Conservation (phyloP, 1,140 invertebrate species). For the Psix sp. region DNA sequence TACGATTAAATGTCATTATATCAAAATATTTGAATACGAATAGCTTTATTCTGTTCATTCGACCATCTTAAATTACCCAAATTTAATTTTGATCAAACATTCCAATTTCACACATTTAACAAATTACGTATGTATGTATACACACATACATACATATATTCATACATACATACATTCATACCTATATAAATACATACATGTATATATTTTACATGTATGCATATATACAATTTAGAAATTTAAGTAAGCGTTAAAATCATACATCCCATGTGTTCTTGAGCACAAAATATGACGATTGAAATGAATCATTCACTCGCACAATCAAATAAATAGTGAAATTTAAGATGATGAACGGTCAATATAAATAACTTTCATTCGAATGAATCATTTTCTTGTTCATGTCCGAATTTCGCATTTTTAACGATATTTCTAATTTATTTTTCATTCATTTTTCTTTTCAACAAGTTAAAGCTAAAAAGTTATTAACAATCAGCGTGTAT, state of each 20-base stretch:
- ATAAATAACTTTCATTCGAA: constrained; percentile 18
- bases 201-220: too few species aligned
- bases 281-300: neutral
- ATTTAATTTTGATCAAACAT: neutral
- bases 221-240: constrained; percentile 7
- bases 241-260: constrained; percentile 33
- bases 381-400: constrained; percentile 12
- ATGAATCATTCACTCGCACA: neutral
- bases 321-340: constrained; percentile 5
- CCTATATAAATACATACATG: too few species aligned
- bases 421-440: constrained; percentile 43
- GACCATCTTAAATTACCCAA: constrained; percentile 21
- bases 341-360: constrained; percentile 5
- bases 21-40: constrained; percentile 9
- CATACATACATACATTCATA: too few species aligned
- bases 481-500: constrained; percentile 73
- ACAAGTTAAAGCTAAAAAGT: constrained; percentile 74
- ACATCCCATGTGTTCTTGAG: constrained; percentile 4
- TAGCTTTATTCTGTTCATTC: constrained; percentile 14
- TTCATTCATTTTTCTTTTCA: constrained; percentile 61
- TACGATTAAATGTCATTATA: neutral
- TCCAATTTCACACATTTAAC: constrained; percentile 4
- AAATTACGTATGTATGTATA: too few species aligned
- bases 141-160: too few species aligned
- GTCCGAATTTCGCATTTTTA: constrained; percentile 46